Base-by-base conservation (phyloP, 1,140 invertebrate species). In the Akabosia matsudoensis region DNA sequence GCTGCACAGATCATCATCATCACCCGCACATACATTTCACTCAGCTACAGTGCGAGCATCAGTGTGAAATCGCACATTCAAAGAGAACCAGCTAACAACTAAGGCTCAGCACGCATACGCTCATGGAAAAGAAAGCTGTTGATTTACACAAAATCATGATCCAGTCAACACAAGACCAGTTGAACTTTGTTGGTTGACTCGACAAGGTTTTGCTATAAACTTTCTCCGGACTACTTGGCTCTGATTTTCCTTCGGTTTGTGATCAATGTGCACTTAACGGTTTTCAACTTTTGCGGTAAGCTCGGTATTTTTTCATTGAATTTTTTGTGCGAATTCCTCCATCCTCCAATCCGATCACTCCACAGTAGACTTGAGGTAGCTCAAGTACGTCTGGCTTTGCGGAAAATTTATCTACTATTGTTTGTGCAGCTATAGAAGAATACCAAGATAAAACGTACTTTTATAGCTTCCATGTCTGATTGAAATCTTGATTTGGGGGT, bases 131-230 rank as follows among this genome's bases (percentile, higher is more conserved):
- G 31, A 67, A 14, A 4, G n/a, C n/a, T n/a, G n/a, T n/a, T n/a
- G n/a, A n/a, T n/a, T n/a, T n/a, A n/a, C n/a, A n/a, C n/a, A n/a
- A n/a, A n/a, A 67, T 67, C 61, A 30, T 67, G 26, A 31, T 67
- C 26, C 61, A 30, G 28, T 3, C 22, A 67, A 31, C 61, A 30
- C 3, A 30, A 10, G 61, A 67, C 22, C 61, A 67, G 61, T 67
- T 67, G 61, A 67, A 67, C 61, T 28, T 31, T 67, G 61, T 67
- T 67, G 61, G 7, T 67, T 67, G 26, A 31, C 10, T 30, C 61
- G 28, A 30, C 61, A 30, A 67, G 61, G 22, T 30, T 67, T 67
- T 67, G 7, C 37, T 45, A 14, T 67, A 10, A 31, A 67, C 61
- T 67, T 67, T 67, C 61, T 31, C 61, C 61, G 4, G 14, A 13